phyloP scores from a whole-genome alignment of 2,888 invertebrate species.

The Eucera pruinosa region DNA sequence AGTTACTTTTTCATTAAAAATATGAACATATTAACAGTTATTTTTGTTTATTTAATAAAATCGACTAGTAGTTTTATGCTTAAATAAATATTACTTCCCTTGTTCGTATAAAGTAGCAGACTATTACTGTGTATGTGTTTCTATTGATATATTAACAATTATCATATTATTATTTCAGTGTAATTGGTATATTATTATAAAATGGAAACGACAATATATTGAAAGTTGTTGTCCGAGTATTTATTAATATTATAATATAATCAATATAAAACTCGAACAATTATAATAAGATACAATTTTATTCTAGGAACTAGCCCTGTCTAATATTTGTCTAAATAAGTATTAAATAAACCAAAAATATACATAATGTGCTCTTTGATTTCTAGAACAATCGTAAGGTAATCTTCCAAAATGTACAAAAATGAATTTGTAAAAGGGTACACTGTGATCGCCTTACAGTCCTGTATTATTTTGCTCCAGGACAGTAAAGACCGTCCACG shows the following conservation, averaged over 20 bases:
- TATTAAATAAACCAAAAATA: background rate
- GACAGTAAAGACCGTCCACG: constrained; percentile 5
- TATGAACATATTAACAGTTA: background rate
- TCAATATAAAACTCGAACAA: background rate
- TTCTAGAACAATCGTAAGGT: background rate
- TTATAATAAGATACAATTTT: background rate
- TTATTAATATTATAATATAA: constrained; percentile 1
- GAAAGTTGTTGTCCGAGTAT: background rate
- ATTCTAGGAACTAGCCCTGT: no score
- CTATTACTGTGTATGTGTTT: no score
- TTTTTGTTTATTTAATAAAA: background rate
- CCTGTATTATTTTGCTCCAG: constrained; percentile 49
- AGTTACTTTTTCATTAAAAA: background rate
- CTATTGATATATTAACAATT: no score
- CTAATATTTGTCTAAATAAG: background rate
- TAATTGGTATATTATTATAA: no score
- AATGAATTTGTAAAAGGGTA: background rate
- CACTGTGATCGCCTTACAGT: constrained; percentile 18
- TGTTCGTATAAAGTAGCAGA: no score
- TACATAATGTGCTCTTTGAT: background rate
- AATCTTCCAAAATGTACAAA: constrained; percentile 1
- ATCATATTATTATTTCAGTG: no score
- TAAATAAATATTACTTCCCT: no score
- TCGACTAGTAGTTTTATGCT: background rate
- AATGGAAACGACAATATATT: no score